Base-by-base conservation (phyloP, 1,140 invertebrate genomes). In the Monochamus saltuarius region DNA sequence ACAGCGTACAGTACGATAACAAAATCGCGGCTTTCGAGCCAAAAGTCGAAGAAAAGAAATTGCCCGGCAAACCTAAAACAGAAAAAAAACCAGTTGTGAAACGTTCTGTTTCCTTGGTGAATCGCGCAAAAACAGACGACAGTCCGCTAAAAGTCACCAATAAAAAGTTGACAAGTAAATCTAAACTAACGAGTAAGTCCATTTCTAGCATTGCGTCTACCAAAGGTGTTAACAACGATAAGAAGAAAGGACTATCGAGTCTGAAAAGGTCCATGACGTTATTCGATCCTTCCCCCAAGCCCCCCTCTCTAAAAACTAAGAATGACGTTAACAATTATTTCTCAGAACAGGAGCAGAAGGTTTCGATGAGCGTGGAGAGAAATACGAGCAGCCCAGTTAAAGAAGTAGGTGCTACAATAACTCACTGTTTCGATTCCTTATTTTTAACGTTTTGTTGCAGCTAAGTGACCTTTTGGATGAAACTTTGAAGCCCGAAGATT, bases 281-380 rank as follows among this genome's bases (percentile, higher is more conserved):
- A n/a, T 49, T 62, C 13, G 65, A 68, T 66, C 61, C 67, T 16
- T 40, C 46, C 52, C n/a, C 40, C 2, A 57, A 57, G 11, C 59
- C 59, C 37, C 57, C 62, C 7, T 64, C 62, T 4, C 59, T 70
- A 49, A 70, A 67, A 54, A 72, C 59, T 49, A 69, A 70, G 49
- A 29, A 66, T 16, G 68, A 70, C 11, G 62, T 70, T 4, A 61
- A 69, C 37, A 61, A 69, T 42, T 70, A 64, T 39, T 62, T 69
- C 10, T 58, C 65, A 35, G 61, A 59, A 13, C 61, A 61, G 10
- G 62, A 57, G 3, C 16, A 40, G 11, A 64, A 50, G 17, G 53
- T 38, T 40, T 10, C 57, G 2, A 55, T 9, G 56, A 62, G 14
- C 52, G 19, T 22, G 7, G 49, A 17, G 7, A 13, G 16, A 4